Conservation (phyloP, 1,140 invertebrate species). For the Sinella curviseta region DNA sequence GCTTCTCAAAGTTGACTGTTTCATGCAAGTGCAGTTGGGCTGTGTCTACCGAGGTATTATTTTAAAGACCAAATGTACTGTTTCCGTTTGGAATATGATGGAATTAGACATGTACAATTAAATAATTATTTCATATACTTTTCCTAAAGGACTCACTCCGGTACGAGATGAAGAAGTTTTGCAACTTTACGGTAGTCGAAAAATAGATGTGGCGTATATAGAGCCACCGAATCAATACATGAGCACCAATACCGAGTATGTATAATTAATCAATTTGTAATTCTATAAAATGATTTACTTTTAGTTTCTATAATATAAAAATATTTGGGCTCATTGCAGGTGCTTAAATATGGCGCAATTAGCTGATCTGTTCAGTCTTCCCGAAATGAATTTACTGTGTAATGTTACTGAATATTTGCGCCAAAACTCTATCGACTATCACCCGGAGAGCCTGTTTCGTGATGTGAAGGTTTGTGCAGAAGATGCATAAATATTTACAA, state of each 20-base stretch:
- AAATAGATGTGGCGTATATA: constrained; percentile 68
- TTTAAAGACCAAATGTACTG: constrained; percentile 3
- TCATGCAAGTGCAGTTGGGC: constrained; percentile 92
- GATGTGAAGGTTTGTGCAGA: constrained; percentile 80
- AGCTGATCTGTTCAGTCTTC: constrained; percentile 94
- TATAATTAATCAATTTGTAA: constrained; percentile 17
- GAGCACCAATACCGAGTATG: constrained; percentile 3
- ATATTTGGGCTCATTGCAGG: constrained; percentile 57
- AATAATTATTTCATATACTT: background rate
- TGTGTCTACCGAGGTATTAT: constrained; percentile 78
- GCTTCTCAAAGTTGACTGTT: constrained; percentile 93
- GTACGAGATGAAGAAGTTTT: constrained; percentile 83
- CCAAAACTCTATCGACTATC: constrained; percentile 84
- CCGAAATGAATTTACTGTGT: constrained; percentile 90
- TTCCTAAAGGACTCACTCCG: constrained; percentile 64
- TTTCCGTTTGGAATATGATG: constrained; percentile 52
- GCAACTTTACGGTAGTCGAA: constrained; percentile 79
- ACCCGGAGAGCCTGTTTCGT: constrained; percentile 91
- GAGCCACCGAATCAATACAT: constrained; percentile 33
- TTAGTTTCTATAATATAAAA: background rate
- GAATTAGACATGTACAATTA: background rate
- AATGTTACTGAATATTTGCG: constrained; percentile 93
- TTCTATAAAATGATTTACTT: background rate
- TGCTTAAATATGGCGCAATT: constrained; percentile 86
- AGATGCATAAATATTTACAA: background rate